Evolutionary conservation across 2,113 vertebrate species (phyloP), one percentile per base, ranked within the genome.

Genomic region (Heterochromis multidens): DNA sequence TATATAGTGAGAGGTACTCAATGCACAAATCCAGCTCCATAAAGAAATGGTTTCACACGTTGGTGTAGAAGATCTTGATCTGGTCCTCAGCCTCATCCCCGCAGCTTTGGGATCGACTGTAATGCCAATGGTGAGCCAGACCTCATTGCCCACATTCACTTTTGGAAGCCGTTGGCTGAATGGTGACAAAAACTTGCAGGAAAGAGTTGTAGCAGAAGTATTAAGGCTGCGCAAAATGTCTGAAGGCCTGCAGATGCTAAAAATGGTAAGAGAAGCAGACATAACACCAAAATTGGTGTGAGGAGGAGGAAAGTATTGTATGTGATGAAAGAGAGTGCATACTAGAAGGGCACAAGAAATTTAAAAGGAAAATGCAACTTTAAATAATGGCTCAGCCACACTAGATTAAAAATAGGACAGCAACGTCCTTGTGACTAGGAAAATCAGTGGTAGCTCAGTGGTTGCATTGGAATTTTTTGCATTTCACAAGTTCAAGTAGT

Each of bases 151-250:
- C 5, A 49, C 46, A 5, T 6, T 49, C 46, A 7, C 3, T 49
- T 2, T 43, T 43, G 12, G 13, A 43, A 14, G 33, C 16, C 4
- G 1, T 40, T 67, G 7, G 13, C 35, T 67, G 63, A 46, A 70
- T 27, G 65, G 7, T 27, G 23, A 70, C 65, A 70, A 10, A 40
- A 46, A 46, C 23, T 27, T 70, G 23, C 65, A 70, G 16, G 8
- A 70, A 70, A 11, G 17, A 29, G 40, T 27, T 3, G 14, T 4
- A 70, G 40, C 23, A 49, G 40, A 29, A 29, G 65, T 0, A 19
- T 7, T 0, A 27, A 70, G 14, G 37, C 37, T 19, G 23, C 43
- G 11, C 37, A 1, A 67, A 27, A 67, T 5, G 0, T 67, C 27
- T 49, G 23, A 70, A 70, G 43, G 37, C 37, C 23, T 17, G 0